Percentiles rank a stretch among this genome's conserved stretches.
Conservation (phyloP, 2,113 vertebrate species). For the Leucopsar rothschildi region DNA sequence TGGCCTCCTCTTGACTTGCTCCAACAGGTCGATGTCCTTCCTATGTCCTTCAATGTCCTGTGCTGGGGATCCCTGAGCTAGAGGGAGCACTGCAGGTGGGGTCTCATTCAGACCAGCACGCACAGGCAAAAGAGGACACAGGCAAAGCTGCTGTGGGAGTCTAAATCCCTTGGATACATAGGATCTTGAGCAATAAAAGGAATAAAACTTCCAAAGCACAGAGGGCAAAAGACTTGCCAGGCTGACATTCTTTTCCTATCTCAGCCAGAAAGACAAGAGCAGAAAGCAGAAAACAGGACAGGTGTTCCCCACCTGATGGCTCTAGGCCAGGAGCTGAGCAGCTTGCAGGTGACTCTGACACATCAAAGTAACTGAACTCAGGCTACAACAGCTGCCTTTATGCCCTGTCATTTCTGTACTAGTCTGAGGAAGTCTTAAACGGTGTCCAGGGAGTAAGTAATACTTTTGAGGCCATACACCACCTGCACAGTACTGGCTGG, state of each 20-base stretch:
- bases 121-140: neutral
- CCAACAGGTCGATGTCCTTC: rapidly evolving
- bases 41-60: too few species aligned
- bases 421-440: neutral
- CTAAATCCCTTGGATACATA: neutral
- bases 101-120: neutral
- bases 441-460: conserved; percentile 1
- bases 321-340: conserved; percentile 52
- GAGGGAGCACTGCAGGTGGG: neutral
- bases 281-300: conserved; percentile 15
- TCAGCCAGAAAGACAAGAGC: neutral
- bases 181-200: neutral
- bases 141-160: neutral
- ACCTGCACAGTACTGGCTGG: neutral
- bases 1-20: neutral
- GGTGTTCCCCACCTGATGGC: conserved; percentile 57
- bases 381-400: conserved; percentile 52
- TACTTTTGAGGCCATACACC: neutral
- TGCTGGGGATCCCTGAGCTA: neutral
- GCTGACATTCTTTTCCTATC: neutral
- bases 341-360: conserved; percentile 58
- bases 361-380: conserved; percentile 63
- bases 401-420: neutral
- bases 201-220: neutral
- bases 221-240: neutral